Percentiles rank a stretch among this genome's conserved stretches.
These are phyloP conservation scores for Phataginus tricuspis DNA, from an alignment of 2,797 vertebrate species.

Conservation along the genomic window DNA sequence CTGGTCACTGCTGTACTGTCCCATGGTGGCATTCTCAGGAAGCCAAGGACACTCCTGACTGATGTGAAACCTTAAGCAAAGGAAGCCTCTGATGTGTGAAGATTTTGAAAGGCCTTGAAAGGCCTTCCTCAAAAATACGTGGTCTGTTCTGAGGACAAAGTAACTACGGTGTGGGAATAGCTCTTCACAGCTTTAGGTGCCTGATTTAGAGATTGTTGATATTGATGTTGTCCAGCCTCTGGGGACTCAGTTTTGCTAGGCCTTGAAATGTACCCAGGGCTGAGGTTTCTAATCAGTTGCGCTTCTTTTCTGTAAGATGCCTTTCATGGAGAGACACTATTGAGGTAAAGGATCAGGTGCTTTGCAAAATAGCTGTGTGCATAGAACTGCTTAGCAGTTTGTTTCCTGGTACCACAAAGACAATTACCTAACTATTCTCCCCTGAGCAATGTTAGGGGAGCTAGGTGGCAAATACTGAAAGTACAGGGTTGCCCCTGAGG, in stretches of 20 bases:
- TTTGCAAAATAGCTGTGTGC: constrained; percentile 45
- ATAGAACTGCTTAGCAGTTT: constrained; percentile 50
- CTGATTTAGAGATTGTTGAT: neutral
- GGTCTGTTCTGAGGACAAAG: neutral
- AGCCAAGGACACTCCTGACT: neutral
- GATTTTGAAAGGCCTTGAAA: constrained; percentile 1
- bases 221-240: neutral
- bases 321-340: constrained; percentile 4
- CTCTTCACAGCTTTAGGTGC: neutral
- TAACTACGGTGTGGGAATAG: neutral
- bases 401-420: constrained; percentile 71
- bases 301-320: neutral
- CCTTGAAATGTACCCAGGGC: neutral
- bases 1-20: neutral
- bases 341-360: constrained; percentile 67
- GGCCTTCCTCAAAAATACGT: neutral
- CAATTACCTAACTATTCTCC: constrained; percentile 76
- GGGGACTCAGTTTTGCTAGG: neutral
- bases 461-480: constrained; percentile 40
- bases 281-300: neutral
- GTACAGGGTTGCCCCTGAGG: neutral
- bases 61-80: neutral
- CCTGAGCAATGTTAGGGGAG: constrained; percentile 68
- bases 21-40: neutral
- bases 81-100: neutral